Conservation (phyloP, 2,888 invertebrate species). For the Baronia brevicornis region DNA sequence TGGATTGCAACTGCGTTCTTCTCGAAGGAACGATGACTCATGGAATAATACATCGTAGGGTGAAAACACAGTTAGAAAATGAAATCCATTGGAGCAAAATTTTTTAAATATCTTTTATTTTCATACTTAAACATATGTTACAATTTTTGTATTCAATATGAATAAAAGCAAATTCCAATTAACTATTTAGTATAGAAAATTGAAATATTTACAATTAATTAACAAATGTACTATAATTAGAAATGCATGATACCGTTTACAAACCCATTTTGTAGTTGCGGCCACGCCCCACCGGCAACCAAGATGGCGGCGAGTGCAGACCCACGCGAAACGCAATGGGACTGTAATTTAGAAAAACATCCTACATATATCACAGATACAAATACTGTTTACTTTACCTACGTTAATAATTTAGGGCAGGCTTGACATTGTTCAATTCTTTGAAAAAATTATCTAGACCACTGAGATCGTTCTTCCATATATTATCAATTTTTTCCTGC, state of each 20-base stretch:
- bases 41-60: constrained; percentile 72
- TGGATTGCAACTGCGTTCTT: constrained; percentile 44
- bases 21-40: constrained; percentile 62
- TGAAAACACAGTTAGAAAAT: constrained; percentile 56
- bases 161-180: constrained; percentile 67
- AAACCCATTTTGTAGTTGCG: constrained; percentile 76
- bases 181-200: constrained; percentile 56
- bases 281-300: constrained; percentile 75
- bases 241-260: constrained; percentile 75
- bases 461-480: constrained; percentile 77
- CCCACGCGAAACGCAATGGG: constrained; percentile 76
- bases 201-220: constrained; percentile 50
- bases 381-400: constrained; percentile 57
- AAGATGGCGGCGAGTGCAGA: constrained; percentile 75
- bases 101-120: constrained; percentile 56
- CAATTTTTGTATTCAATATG: constrained; percentile 72
- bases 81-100: constrained; percentile 42
- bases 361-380: constrained; percentile 73
- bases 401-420: constrained; percentile 43
- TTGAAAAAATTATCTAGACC: constrained; percentile 80
- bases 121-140: constrained; percentile 74
- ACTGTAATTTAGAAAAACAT: constrained; percentile 75
- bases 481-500: constrained; percentile 61
- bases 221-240: constrained; percentile 39
- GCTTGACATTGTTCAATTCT: constrained; percentile 77